Evolutionary conservation across 2,113 vertebrate genomes (phyloP).

Genomic region (Brachypteracias leptosomus): DNA sequence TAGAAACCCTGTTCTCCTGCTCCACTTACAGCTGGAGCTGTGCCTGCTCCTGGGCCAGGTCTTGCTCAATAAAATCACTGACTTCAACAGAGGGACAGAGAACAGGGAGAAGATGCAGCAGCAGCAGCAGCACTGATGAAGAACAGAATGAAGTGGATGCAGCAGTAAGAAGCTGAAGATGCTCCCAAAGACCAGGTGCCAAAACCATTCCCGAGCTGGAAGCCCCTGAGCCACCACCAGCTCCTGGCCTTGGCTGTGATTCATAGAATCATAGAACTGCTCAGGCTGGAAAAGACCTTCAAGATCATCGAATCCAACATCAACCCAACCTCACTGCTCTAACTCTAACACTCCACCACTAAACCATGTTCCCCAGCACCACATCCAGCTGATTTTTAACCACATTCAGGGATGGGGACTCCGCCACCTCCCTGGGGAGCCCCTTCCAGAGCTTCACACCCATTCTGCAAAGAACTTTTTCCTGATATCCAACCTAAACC

Average conservation of each 20-base stretch:
- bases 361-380: no score
- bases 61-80: not conserved
- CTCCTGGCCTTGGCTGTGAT: fast-evolving
- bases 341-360: no score
- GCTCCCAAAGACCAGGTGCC: not conserved
- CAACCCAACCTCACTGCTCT: no score
- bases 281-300: no score
- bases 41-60: not conserved
- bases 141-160: fast-evolving
- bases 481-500: no score
- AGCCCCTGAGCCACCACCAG: not conserved
- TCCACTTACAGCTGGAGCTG: not conserved
- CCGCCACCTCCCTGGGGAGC: no score
- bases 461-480: no score
- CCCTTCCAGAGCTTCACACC: no score
- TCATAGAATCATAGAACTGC: no score
- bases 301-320: no score
- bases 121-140: not conserved
- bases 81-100: not conserved
- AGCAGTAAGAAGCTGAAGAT: not conserved
- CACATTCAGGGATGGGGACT: no score
- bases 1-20: not conserved
- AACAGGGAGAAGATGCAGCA: not conserved
- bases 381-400: no score
- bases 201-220: not conserved